Evolutionary conservation across 2,113 vertebrate species (phyloP), one percentile per base, ranked within the genome.

Genomic region (Cochlearius cochlearius): DNA sequence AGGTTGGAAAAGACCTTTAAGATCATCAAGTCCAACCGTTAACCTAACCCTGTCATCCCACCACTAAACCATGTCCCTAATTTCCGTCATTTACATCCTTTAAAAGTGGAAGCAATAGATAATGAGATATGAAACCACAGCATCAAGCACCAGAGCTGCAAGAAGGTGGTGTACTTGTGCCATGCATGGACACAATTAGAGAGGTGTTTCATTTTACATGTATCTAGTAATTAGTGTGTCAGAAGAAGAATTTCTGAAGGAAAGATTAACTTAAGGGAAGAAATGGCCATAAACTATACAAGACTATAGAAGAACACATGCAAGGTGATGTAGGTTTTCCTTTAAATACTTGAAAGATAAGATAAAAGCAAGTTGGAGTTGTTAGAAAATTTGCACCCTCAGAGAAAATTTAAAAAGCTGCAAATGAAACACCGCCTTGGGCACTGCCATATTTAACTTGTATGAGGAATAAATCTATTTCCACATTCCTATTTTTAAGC

Each of bases 301-400:
- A 59, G 17, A 56, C 19, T 59, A 21, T 3, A 39, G 10, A 85
- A 49, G 2, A 68, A 2, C 5, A 55, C 5, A 41, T 41, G 8
- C 16, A 63, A 55, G 19, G 15, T 50, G 29, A 62, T 15, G 5
- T 15, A 88, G 9, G 5, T 82, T 49, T 83, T 72, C 39, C 53
- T 69, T 84, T 50, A 77, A 74, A 73, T 29, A 88, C 18, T 75
- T 83, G 19, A 83, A 92, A 86, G 38, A 39, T 29, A 74, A 79
- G 43, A 75, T n/a, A 75, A 91, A 94, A 88, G 12, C 21, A 29
- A 12, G 8, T 76, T 72, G 27, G 14, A 89, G 47, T 21, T 63
- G 17, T 66, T 49, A 43, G 43, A 72, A 77, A 79, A 80, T 55
- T 36, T 14, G 39, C 20, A 64, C 8, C 43, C 34, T 86, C 47